These are phyloP conservation scores for Amazona guildingii DNA, from an alignment of 2,113 vertebrate species.

Conservation along the genomic window DNA sequence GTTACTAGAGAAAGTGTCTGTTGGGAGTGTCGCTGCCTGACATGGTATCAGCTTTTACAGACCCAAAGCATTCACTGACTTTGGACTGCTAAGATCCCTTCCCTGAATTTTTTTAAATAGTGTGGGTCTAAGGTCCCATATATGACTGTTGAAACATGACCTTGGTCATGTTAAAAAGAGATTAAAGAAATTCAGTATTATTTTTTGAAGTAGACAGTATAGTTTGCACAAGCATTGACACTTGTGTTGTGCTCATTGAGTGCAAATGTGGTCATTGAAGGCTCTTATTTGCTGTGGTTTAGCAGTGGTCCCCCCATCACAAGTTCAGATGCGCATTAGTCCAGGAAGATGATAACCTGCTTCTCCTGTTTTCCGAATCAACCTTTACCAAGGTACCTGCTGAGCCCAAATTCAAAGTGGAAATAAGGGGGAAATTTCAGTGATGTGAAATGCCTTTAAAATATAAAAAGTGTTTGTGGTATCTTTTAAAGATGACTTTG, in stretches of 20 bases:
- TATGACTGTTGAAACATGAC: neutral
- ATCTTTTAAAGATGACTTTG: neutral
- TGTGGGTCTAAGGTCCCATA: neutral
- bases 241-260: neutral
- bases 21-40: neutral
- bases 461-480: neutral
- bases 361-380: neutral
- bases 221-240: neutral
- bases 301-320: neutral
- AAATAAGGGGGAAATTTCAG: neutral
- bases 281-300: neutral
- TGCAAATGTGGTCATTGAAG: rapidly evolving
- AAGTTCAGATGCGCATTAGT: neutral
- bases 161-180: neutral
- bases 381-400: neutral
- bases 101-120: neutral
- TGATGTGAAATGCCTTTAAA: neutral
- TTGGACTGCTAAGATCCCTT: neutral
- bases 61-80: neutral
- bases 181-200: neutral
- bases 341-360: neutral
- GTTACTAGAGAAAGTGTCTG: neutral
- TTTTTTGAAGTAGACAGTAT: neutral
- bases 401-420: neutral
- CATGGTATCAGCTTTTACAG: neutral